Evolutionary conservation across 2,797 vertebrate species (phyloP).

Genomic region (Halcyon leucocephala): DNA sequence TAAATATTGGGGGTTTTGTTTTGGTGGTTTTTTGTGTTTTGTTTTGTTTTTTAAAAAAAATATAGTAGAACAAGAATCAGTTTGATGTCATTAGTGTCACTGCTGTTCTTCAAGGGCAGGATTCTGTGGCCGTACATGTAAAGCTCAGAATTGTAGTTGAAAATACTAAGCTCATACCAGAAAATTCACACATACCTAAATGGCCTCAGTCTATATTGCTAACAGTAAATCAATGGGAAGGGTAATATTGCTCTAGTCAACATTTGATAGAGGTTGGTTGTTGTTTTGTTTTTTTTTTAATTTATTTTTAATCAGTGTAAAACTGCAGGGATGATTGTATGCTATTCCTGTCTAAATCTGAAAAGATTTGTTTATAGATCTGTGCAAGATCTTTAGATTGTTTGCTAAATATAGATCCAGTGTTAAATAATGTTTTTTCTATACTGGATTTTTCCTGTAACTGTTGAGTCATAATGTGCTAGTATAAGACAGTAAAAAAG

Average conservation of each 20-base stretch:
- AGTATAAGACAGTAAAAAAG: not conserved
- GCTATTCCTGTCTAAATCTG: not conserved
- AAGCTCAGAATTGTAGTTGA: not conserved
- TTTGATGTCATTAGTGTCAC: not conserved
- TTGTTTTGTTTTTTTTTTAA: fast-evolving
- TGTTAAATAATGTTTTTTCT: not conserved
- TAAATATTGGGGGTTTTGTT: not conserved
- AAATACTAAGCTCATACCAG: not conserved
- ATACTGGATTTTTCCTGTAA: not conserved
- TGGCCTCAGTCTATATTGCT: not conserved
- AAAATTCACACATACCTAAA: not conserved
- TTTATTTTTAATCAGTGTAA: not conserved
- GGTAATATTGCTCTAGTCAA: not conserved
- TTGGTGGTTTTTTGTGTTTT: no score
- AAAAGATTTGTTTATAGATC: not conserved
- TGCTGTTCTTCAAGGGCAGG: not conserved
- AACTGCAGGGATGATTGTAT: not conserved
- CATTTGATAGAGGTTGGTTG: not conserved
- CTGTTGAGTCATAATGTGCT: not conserved
- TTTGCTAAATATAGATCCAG: not conserved
- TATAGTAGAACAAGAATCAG: not conserved
- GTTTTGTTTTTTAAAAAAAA: no score
- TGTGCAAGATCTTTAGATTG: not conserved
- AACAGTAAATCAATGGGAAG: not conserved
- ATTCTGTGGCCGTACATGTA: not conserved